phyloP scores from a whole-genome alignment of 2,888 invertebrate genomes.

The Geotrupes spiniger region DNA sequence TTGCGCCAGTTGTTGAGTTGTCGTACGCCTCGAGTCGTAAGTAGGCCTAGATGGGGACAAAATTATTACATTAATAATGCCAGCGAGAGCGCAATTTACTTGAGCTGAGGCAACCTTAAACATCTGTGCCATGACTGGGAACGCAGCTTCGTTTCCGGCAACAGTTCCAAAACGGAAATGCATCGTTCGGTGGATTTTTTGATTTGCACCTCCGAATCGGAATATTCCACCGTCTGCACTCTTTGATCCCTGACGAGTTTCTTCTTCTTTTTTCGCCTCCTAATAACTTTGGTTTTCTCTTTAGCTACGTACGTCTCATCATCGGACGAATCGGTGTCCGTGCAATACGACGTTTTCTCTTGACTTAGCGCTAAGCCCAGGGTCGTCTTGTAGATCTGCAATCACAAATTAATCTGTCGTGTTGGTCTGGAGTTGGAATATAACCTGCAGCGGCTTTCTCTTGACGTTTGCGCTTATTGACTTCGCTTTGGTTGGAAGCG shows the following conservation, averaged over 20 bases:
- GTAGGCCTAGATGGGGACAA: conserved; percentile 1
- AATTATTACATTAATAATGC: not conserved
- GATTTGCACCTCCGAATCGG: conserved; percentile 28
- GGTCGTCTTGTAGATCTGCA: conserved; percentile 58
- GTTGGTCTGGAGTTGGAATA: conserved; percentile 10
- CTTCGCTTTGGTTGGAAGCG: conserved; percentile 33
- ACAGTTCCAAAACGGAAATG: conserved; percentile 42
- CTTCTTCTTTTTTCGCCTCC: conserved; percentile 34
- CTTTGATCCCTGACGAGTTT: conserved; percentile 20
- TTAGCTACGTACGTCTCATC: conserved; percentile 18
- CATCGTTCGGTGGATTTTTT: conserved; percentile 33
- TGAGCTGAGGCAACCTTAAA: conserved; percentile 33
- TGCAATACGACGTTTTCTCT: conserved; percentile 31
- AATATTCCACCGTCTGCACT: conserved; percentile 23
- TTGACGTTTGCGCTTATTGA: conserved; percentile 46
- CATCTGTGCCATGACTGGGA: conserved; percentile 32
- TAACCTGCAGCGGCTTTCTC: conserved; percentile 60
- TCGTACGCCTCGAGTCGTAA: conserved; percentile 10
- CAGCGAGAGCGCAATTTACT: conserved; percentile 22
- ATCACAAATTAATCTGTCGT: conserved; percentile 15
- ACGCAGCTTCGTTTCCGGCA: conserved; percentile 38
- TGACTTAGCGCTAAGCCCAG: conserved; percentile 50
- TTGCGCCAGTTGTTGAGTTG: conserved; percentile 55
- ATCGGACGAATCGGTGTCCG: conserved; percentile 25
- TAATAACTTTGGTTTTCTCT: conserved; percentile 13